Conservation (phyloP, 2,797 vertebrate species). For the Uromys caudimaculatus region DNA sequence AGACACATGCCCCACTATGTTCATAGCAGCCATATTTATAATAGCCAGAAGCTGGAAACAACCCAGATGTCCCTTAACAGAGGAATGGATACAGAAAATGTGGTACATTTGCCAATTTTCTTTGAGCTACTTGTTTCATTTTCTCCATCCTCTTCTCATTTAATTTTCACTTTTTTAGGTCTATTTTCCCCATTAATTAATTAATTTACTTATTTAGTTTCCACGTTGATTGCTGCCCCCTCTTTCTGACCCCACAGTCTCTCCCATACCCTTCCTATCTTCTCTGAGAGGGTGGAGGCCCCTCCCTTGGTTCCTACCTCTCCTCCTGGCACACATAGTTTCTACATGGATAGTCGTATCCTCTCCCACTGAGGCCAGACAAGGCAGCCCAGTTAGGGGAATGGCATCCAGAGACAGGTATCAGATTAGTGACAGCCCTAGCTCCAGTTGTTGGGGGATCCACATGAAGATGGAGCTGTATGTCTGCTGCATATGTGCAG, state of each 20-base stretch:
- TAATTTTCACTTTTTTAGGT: not conserved
- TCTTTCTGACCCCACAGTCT: not conserved
- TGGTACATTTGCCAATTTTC: not conserved
- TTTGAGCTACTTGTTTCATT: not conserved
- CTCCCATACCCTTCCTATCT: not conserved
- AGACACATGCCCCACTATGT: no score
- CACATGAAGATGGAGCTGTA: no score
- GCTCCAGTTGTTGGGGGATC: no score
- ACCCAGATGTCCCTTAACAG: no score
- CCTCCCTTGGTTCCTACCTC: not conserved
- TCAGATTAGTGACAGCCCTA: no score
- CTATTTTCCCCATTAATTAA: not conserved
- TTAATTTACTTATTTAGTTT: not conserved
- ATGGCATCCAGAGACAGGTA: no score
- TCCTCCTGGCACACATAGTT: not conserved
- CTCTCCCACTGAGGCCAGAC: not conserved
- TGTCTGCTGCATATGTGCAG: no score
- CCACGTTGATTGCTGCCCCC: not conserved
- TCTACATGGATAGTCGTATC: not conserved
- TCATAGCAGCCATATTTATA: no score
- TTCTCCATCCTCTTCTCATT: not conserved
- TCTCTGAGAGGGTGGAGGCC: not conserved
- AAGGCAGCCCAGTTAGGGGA: not conserved
- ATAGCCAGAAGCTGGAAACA: no score
- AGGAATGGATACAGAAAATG: no score